Base-by-base conservation (phyloP, 2,797 vertebrate genomes). In the Falco novaeseelandiae region DNA sequence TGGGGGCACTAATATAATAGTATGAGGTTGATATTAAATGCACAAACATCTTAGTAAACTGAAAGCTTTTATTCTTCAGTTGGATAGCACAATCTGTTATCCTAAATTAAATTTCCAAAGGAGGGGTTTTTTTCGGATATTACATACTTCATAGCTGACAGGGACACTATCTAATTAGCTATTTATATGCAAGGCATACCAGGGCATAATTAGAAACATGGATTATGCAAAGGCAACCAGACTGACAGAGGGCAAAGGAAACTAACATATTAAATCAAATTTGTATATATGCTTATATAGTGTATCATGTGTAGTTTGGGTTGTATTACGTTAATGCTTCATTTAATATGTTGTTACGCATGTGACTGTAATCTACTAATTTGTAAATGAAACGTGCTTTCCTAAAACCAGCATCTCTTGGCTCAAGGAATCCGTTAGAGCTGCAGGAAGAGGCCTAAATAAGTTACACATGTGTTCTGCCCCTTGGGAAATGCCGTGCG, bases 111-210 rank as follows among this genome's bases (percentile, higher is more conserved):
- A 97, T 98, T 98, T 98, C 97, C 94, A 96, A 97, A 98, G 94
- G 70, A 97, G 94, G 94, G 92, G 61, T 94, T 95, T 97, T 97
- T 97, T 98, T 97, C 95, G 96, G 96, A 97, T 98, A 97, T 96
- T 98, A 96, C 97, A 97, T 98, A 97, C 96, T 97, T 98, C 97
- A 96, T 96, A 96, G 97, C 95, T 98, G 97, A 97, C 98, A 98
- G 97, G 97, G 97, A 98, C 95, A 97, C 95, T 98, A 96, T 96
- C 97, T 98, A 98, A 98, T 98, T 98, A 98, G 98, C 98, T 98
- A 98, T 98, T 98, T 98, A 97, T 98, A 98, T 98, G 98, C 98
- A 98, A 98, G 97, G 97, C 97, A 96, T 98, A 97, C 93, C 73
- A 92, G 97, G 95, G 93, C 96, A 98, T 98, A 98, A 98, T 98